These are phyloP conservation scores for Gasteruption jaculator DNA, from an alignment of 2,888 invertebrate species.

Conservation along the genomic window DNA sequence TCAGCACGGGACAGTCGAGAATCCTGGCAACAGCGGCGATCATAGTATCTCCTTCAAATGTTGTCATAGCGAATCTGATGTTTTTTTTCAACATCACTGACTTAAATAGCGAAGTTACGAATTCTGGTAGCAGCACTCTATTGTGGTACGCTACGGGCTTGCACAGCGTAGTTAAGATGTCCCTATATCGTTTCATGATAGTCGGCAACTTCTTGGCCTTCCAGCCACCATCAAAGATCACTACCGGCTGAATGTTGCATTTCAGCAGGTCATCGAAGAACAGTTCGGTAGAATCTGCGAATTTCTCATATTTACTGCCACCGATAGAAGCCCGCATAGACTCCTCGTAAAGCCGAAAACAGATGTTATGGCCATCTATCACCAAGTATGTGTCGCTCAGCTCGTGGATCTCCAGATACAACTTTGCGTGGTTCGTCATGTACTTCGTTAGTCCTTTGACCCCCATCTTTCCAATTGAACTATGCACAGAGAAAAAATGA, in stretches of 20 bases:
- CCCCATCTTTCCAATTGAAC: too few species aligned
- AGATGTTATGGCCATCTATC: slow-evolving; percentile 77
- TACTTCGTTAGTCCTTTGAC: slow-evolving; percentile 81
- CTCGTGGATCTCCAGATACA: slow-evolving; percentile 61
- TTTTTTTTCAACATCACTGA: slow-evolving; percentile 64
- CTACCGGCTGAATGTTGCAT: slow-evolving; percentile 68
- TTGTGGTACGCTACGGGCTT: slow-evolving; percentile 57
- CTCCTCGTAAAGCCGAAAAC: slow-evolving; percentile 65
- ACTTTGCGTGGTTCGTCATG: slow-evolving; percentile 63
- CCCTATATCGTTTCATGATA: slow-evolving; percentile 57
- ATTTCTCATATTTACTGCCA: slow-evolving; percentile 83
- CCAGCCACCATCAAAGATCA: slow-evolving; percentile 78
- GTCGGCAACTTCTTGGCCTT: slow-evolving; percentile 70
- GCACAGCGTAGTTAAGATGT: slow-evolving; percentile 53
- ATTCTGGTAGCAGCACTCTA: slow-evolving; percentile 67
- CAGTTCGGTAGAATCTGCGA: slow-evolving; percentile 59
- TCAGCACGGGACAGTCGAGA: slow-evolving; percentile 80
- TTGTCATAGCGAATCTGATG: slow-evolving; percentile 67
- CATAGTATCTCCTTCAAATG: slow-evolving; percentile 87
- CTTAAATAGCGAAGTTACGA: slow-evolving; percentile 71
- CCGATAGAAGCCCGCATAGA: too few species aligned
- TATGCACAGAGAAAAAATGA: too few species aligned
- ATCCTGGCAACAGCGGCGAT: slow-evolving; percentile 77
- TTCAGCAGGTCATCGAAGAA: slow-evolving; percentile 68
- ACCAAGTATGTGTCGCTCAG: slow-evolving; percentile 68